Conservation (phyloP, 2,113 vertebrate genomes). For the Lynx canadensis region DNA sequence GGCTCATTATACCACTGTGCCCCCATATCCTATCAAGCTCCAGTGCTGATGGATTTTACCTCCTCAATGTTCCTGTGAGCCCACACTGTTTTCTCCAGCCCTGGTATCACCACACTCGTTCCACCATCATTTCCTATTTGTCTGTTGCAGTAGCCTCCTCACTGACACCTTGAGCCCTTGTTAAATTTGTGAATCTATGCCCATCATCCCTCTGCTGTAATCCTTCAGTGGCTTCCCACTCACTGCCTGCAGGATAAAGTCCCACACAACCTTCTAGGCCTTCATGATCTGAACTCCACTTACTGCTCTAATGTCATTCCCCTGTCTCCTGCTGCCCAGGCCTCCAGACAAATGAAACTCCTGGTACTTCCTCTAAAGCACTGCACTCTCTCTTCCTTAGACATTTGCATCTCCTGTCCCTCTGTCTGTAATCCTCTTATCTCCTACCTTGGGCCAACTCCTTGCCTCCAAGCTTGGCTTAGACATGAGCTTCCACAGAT, state of each 20-base stretch:
- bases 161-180: background rate
- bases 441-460: background rate
- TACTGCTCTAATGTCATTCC: background rate
- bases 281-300: background rate
- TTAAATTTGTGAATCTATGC: background rate
- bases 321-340: accelerated
- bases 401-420: background rate
- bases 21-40: too few relatives aligned
- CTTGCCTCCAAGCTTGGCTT: background rate
- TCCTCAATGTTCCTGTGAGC: background rate
- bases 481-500: background rate
- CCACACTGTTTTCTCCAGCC: background rate
- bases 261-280: background rate
- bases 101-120: background rate
- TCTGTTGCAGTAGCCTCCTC: background rate
- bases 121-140: background rate
- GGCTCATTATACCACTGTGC: accelerated
- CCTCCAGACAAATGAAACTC: background rate
- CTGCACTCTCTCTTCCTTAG: background rate
- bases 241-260: background rate
- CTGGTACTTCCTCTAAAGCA: background rate
- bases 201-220: too few relatives aligned
- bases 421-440: background rate
- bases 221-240: background rate
- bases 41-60: background rate